These are phyloP conservation scores for Agonopterix alstromeriana DNA, from an alignment of 2,888 invertebrate species.

Conservation along the genomic window DNA sequence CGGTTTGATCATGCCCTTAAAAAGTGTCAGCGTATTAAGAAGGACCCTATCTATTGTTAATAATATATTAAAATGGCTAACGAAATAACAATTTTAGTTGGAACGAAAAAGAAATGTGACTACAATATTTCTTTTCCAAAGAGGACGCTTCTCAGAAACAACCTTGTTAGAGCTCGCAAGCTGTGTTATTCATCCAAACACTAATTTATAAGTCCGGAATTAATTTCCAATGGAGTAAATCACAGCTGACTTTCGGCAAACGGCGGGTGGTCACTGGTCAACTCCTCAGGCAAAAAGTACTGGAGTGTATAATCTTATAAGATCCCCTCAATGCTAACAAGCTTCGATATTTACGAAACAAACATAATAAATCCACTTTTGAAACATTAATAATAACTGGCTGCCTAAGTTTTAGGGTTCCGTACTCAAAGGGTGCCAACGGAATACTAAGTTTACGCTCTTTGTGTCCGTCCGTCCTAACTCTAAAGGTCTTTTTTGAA, in stretches of 20 bases:
- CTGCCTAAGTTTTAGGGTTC: slow-evolving; percentile 6
- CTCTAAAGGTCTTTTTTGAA: no score
- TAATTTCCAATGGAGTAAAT: neutral
- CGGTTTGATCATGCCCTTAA: no score
- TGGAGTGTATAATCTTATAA: slow-evolving; percentile 4
- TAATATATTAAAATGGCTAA: no score
- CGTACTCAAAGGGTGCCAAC: no score
- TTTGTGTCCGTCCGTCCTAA: no score
- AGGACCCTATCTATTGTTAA: no score
- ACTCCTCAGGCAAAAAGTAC: slow-evolving; percentile 6
- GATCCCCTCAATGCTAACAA: slow-evolving; percentile 8
- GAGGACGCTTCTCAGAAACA: neutral
- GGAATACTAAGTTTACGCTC: no score
- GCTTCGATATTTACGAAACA: slow-evolving; percentile 10
- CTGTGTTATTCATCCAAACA: neutral
- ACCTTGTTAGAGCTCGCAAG: neutral
- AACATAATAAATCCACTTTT: slow-evolving; percentile 11
- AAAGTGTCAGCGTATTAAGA: no score
- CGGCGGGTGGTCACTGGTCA: slow-evolving; percentile 5
- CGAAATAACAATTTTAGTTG: no score
- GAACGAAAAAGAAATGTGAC: no score
- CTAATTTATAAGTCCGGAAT: neutral
- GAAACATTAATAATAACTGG: slow-evolving; percentile 10
- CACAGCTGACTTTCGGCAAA: neutral
- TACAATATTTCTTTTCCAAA: no score